Evolutionary conservation across 92 coral and sea anemone genomes (phyloP).

Genomic region (Metridium senile): DNA sequence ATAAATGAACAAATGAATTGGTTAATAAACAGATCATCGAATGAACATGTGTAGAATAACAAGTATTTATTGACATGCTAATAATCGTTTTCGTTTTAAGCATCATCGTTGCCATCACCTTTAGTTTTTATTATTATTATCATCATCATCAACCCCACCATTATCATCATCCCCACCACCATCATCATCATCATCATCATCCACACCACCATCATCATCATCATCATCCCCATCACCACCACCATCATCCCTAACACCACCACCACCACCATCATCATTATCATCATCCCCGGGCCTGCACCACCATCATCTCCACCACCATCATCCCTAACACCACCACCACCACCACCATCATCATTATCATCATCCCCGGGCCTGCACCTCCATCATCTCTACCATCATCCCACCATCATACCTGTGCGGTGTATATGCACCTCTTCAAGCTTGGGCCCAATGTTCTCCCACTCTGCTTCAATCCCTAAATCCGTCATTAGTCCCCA

Average conservation of each 20-base stretch:
- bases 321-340: neutral
- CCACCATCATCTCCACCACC: neutral
- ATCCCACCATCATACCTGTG: conserved; percentile 9
- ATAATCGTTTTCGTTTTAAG: neutral
- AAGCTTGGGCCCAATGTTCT: conserved; percentile 18
- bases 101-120: neutral
- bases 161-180: neutral
- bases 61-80: too few species aligned
- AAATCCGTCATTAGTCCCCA: conserved; percentile 53
- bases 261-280: neutral
- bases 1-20: too few species aligned
- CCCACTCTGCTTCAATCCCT: neutral
- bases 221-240: neutral
- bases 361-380: neutral
- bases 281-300: neutral
- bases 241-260: neutral
- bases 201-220: neutral
- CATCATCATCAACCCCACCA: neutral
- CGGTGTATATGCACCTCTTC: conserved; percentile 34
- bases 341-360: neutral
- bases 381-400: neutral
- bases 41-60: too few species aligned
- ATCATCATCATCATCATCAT: neutral
- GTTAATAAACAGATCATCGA: too few species aligned
- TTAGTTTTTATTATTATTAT: neutral